Evolutionary conservation across 1,140 invertebrate genomes (phyloP).

Genomic region (Solenopsis fugax): DNA sequence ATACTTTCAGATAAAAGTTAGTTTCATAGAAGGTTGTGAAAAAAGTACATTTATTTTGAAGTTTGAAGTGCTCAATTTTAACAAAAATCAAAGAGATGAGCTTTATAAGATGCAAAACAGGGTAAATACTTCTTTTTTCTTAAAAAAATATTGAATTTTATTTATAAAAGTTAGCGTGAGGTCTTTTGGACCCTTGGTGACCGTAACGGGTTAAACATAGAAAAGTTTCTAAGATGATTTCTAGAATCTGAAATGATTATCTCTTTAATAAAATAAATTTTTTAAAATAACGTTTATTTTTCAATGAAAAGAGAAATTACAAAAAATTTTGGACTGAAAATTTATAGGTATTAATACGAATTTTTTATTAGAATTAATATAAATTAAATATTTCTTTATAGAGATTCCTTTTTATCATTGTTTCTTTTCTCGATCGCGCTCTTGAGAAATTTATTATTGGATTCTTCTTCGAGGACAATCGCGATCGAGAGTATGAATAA

Average conservation of each 20-base stretch:
- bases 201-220: too few species aligned
- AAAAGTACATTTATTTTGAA: too few species aligned
- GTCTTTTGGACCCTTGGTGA: too few species aligned
- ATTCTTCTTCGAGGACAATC: slow-evolving; percentile 36
- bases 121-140: too few species aligned
- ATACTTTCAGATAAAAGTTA: too few species aligned
- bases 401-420: slow-evolving; percentile 13
- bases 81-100: too few species aligned
- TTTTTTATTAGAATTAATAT: slow-evolving; percentile 4
- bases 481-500: slow-evolving; percentile 55
- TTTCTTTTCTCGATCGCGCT: slow-evolving; percentile 19
- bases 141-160: too few species aligned
- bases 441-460: slow-evolving; percentile 44
- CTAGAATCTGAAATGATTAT: neutral
- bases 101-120: too few species aligned
- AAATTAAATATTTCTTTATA: slow-evolving; percentile 14
- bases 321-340: neutral
- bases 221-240: neutral
- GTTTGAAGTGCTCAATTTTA: too few species aligned
- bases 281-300: neutral
- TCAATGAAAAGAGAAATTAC: neutral
- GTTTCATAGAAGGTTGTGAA: too few species aligned
- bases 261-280: neutral
- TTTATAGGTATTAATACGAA: slow-evolving; percentile 21
- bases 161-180: too few species aligned